Conservation (phyloP, 1,140 invertebrate species). For the Ostrea denselamellosa region DNA sequence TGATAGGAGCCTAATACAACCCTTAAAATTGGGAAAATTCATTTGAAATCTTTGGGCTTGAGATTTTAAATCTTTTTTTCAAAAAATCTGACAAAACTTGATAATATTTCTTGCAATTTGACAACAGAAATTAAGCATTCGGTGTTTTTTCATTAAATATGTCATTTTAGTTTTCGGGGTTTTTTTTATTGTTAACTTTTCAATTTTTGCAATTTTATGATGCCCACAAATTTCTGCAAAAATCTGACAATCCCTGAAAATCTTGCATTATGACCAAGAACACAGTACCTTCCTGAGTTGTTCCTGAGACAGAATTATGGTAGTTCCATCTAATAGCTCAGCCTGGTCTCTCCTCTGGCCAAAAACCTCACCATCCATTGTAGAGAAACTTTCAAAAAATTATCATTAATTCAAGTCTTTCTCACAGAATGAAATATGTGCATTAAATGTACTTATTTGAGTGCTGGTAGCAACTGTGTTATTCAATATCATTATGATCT, state of each 20-base stretch:
- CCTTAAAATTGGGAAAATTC: too few relatives aligned
- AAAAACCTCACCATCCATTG: constrained; percentile 82
- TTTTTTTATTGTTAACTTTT: too few relatives aligned
- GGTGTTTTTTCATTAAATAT: too few relatives aligned
- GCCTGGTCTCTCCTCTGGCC: constrained; percentile 88
- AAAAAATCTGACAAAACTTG: too few relatives aligned
- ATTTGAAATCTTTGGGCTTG: too few relatives aligned
- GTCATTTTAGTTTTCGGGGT: too few relatives aligned
- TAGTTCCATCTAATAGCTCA: constrained; percentile 88
- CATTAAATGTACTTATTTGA: background rate
- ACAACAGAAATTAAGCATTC: too few relatives aligned
- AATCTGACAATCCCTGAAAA: background rate
- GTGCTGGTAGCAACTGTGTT: too few relatives aligned
- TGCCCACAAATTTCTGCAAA: background rate
- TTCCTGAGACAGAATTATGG: constrained; percentile 89
- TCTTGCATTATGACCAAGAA: background rate
- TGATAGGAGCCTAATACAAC: too few relatives aligned
- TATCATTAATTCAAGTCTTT: background rate
- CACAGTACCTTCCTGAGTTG: constrained; percentile 81
- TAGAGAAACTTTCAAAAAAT: constrained; percentile 70
- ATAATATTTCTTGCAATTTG: too few relatives aligned
- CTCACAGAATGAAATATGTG: background rate
- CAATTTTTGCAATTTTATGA: background rate
- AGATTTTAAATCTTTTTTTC: too few relatives aligned
- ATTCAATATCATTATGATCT: too few relatives aligned